phyloP scores from a whole-genome alignment of 2,888 invertebrate species.

The Yponomeuta cagnagella region DNA sequence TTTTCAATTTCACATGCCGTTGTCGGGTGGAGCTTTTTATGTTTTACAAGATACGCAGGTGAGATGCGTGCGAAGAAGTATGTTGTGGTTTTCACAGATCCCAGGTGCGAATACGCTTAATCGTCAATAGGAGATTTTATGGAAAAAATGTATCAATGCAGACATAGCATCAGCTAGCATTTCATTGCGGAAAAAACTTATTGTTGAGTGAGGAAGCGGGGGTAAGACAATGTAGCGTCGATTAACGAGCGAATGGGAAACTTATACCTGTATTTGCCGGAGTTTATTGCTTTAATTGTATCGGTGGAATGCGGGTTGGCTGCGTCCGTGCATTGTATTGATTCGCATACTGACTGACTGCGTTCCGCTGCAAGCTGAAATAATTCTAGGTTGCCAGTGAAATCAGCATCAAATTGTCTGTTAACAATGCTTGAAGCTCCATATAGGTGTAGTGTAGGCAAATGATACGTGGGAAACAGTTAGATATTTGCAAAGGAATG shows the following conservation, averaged over 20 bases:
- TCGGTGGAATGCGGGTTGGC: constrained; percentile 64
- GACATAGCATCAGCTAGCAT: constrained; percentile 51
- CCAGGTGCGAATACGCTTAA: constrained; percentile 21
- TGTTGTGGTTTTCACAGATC: constrained; percentile 58
- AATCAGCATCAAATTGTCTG: constrained; percentile 44
- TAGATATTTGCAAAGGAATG: constrained; percentile 38
- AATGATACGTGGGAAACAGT: constrained; percentile 47
- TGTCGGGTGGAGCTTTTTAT: constrained; percentile 21
- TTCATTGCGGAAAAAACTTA: constrained; percentile 55
- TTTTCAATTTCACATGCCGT: constrained; percentile 21
- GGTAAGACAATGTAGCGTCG: constrained; percentile 62
- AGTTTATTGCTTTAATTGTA: constrained; percentile 68
- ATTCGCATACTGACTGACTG: constrained; percentile 50
- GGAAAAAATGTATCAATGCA: constrained; percentile 40
- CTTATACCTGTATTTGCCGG: constrained; percentile 49
- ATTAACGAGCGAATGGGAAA: constrained; percentile 63
- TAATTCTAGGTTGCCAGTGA: constrained; percentile 61
- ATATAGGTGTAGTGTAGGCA: constrained; percentile 40
- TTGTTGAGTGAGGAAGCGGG: constrained; percentile 58
- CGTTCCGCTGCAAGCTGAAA: constrained; percentile 49
- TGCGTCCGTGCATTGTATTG: constrained; percentile 54
- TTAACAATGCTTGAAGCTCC: constrained; percentile 34
- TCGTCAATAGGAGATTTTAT: constrained; percentile 26
- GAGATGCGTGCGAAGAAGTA: constrained; percentile 46
- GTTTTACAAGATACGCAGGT: not conserved